These are phyloP conservation scores for Camelus dromedarius DNA, from an alignment of 2,113 vertebrate species.

Conservation along the genomic window DNA sequence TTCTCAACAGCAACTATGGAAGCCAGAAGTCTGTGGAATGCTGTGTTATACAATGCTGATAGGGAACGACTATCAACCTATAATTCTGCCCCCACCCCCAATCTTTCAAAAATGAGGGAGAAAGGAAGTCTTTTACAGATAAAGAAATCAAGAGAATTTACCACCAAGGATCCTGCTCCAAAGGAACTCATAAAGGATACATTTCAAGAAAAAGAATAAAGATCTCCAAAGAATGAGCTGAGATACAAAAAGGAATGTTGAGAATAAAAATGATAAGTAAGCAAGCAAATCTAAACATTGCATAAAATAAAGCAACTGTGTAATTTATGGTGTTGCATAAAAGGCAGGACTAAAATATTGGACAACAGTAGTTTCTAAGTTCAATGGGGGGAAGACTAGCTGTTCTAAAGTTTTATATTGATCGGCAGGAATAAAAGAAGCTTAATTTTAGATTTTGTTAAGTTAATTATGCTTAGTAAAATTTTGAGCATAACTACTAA, in stretches of 20 bases:
- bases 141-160: neutral
- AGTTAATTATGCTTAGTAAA: neutral
- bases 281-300: neutral
- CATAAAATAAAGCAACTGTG: neutral
- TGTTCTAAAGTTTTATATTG: neutral
- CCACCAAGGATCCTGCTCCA: neutral
- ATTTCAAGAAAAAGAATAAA: slow-evolving; percentile 4
- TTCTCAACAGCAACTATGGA: neutral
- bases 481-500: neutral
- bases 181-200: neutral
- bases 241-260: neutral
- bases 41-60: neutral
- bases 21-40: neutral
- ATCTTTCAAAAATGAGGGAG: neutral
- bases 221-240: neutral
- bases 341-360: neutral
- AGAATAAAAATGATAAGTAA: neutral
- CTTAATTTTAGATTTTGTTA: slow-evolving; percentile 38
- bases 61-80: neutral
- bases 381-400: neutral
- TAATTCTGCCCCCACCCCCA: neutral
- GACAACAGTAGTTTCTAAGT: neutral
- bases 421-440: neutral
- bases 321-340: neutral
- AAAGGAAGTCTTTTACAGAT: neutral